These are phyloP conservation scores for Sminthurinus signatus DNA, from an alignment of 1,140 invertebrate species.

Conservation along the genomic window DNA sequence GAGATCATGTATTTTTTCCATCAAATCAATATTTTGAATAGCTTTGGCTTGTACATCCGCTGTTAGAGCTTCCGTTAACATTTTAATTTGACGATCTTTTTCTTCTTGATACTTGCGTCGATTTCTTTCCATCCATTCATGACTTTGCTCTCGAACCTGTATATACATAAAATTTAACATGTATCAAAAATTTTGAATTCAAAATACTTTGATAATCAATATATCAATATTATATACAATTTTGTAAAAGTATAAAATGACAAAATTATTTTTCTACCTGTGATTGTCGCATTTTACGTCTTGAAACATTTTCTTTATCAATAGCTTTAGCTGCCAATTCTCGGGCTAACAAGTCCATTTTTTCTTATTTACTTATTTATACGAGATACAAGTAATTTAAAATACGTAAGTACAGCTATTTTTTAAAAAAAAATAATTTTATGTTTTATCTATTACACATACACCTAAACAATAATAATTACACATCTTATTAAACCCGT, in stretches of 20 bases:
- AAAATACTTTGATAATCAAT: not conserved
- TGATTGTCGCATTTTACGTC: constrained; percentile 6
- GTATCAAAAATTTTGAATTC: not conserved
- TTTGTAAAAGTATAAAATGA: not conserved
- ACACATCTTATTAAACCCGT: too few species aligned
- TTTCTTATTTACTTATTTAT: too few species aligned
- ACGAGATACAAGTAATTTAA: too few species aligned
- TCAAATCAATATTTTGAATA: constrained; percentile 18
- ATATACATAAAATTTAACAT: constrained; percentile 1
- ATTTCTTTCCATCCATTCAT: constrained; percentile 22
- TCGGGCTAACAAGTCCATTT: not conserved
- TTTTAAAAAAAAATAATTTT: too few species aligned
- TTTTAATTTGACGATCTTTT: constrained; percentile 22
- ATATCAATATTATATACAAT: not conserved
- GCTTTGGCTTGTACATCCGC: constrained; percentile 14
- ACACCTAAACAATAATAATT: too few species aligned
- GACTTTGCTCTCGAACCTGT: constrained; percentile 26
- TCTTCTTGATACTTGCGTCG: constrained; percentile 17
- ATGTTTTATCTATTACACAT: too few species aligned
- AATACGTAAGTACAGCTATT: too few species aligned
- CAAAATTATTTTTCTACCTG: too few species aligned
- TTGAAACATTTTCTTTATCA: not conserved
- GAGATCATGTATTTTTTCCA: constrained; percentile 27
- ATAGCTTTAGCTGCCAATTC: not conserved
- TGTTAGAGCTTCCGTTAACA: constrained; percentile 11